Base-by-base conservation (phyloP, 2,797 vertebrate genomes). In the Myotis vivesi region DNA sequence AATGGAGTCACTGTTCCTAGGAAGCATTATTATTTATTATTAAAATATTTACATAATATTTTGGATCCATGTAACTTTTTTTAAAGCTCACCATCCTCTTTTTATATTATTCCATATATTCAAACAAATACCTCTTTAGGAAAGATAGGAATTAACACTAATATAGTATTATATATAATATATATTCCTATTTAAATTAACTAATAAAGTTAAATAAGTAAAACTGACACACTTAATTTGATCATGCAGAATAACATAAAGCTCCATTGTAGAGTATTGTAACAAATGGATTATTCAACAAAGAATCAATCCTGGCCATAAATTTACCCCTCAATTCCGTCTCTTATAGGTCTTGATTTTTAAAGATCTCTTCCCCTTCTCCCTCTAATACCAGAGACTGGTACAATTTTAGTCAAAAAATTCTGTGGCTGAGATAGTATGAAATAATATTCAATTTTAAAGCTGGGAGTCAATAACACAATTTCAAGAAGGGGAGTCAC, bases 151-250 rank as follows among this genome's bases (percentile, higher is more conserved):
- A 6, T 86, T 85, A 36, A 66, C 8, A 66, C 76, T 80, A 64
- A 66, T 36, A 69, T 51, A 84, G 33, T 71, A 59, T 81, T 20
- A 72, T 62, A 72, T 80, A 68, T 5, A 28, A 79, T 64, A n/a
- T 72, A 83, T 59, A 80, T 75, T 66, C 28, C 13, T 73, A 82
- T 38, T 68, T 62, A 94, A 69, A 55, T 87, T 68, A 85, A 72
- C 19, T 36, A 76, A 53, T 64, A 62, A 89, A 71, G 28, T 72
- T 83, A 95, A 95, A 84, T 66, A 30, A 94, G 51, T 88, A 68
- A 94, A 92, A 94, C n/a, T 77, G 36, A 80, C 46, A 76, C 22
- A 57, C 46, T 51, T 68, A 51, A 84, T 62, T 81, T 72, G 49
- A 51, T 64, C 55, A 88, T 19, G 33, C 11, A 72, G 28, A 80